phyloP scores from a whole-genome alignment of 2,797 vertebrate genomes.

The Leuciscus waleckii region DNA sequence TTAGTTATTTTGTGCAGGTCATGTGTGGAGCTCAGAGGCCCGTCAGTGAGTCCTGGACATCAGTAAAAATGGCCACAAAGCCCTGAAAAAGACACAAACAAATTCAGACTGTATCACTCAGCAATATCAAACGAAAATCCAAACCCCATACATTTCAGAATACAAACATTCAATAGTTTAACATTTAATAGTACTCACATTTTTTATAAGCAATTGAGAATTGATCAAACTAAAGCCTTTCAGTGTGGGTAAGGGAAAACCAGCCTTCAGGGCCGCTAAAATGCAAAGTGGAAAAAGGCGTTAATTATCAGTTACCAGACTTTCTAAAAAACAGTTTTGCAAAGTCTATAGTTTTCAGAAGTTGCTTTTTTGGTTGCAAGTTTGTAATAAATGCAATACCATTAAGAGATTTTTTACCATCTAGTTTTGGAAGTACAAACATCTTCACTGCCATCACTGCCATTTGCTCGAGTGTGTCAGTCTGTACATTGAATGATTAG shows the following conservation, averaged over 20 bases:
- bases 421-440: conserved; percentile 53
- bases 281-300: neutral
- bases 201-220: conserved; percentile 27
- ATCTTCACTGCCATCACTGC: neutral
- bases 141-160: neutral
- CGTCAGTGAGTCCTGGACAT: neutral
- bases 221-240: conserved; percentile 37
- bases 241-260: conserved; percentile 34
- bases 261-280: conserved; percentile 41
- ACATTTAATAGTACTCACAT: conserved; percentile 39
- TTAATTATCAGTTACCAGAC: neutral
- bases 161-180: neutral
- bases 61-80: conserved; percentile 39
- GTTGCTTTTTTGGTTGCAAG: neutral
- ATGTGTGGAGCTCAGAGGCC: neutral
- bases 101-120: neutral
- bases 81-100: conserved; percentile 30
- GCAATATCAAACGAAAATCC: neutral
- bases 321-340: neutral
- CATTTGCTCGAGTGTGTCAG: conserved; percentile 13
- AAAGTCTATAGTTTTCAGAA: neutral
- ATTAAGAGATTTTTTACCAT: conserved; percentile 65
- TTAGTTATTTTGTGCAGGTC: neutral
- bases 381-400: neutral
- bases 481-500: conserved; percentile 61